These are phyloP conservation scores for Andrena bucephala DNA, from an alignment of 2,888 invertebrate genomes.

Conservation along the genomic window DNA sequence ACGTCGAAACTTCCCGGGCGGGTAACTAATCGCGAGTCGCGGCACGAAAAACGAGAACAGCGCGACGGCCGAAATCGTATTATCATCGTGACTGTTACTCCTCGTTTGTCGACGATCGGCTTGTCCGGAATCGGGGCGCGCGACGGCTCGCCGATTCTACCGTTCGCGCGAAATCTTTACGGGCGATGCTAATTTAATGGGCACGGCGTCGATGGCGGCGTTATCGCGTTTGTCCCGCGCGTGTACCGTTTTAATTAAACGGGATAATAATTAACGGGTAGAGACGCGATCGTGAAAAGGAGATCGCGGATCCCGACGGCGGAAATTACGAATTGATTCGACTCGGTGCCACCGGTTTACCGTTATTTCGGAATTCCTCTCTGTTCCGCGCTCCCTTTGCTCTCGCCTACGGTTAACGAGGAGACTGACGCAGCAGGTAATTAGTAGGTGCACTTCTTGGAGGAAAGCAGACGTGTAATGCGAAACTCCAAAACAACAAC, in stretches of 20 bases:
- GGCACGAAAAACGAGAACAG: conserved; percentile 36
- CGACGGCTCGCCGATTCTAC: neutral
- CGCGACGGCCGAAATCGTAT: conserved; percentile 20
- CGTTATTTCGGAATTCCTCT: conserved; percentile 47
- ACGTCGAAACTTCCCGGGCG: conserved; percentile 52
- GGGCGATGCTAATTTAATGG: neutral
- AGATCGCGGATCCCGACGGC: conserved; percentile 9
- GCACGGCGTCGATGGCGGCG: neutral
- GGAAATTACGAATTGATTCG: conserved; percentile 37
- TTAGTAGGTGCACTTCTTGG: conserved; percentile 72
- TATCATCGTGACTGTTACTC: conserved; percentile 26
- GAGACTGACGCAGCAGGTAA: conserved; percentile 70
- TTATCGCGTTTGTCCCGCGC: neutral
- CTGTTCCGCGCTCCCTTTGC: conserved; percentile 45
- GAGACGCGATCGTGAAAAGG: neutral
- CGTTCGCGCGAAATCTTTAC: neutral
- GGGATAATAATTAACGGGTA: conserved; percentile 18
- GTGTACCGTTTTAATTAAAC: conserved; percentile 10
- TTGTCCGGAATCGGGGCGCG: neutral
- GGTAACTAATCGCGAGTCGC: conserved; percentile 65
- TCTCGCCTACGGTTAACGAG: conserved; percentile 66
- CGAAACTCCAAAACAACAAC: conserved; percentile 69
- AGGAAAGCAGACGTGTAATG: conserved; percentile 71
- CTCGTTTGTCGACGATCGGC: neutral
- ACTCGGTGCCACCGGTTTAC: conserved; percentile 36